Evolutionary conservation across 2,888 invertebrate species (phyloP), one percentile per base, ranked within the genome.

Genomic region (Polymixis flavicincta): DNA sequence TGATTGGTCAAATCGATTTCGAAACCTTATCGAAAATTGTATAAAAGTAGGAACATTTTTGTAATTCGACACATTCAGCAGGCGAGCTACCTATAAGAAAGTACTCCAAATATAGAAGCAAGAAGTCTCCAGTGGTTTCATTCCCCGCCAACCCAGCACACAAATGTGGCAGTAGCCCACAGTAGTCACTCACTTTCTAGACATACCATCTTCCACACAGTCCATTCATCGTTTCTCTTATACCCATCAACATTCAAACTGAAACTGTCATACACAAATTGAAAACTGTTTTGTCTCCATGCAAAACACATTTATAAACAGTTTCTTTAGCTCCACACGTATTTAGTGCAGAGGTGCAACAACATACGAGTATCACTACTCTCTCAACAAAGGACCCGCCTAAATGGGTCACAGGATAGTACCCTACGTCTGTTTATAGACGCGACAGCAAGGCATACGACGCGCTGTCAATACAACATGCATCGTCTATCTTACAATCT

Each of bases 361-460:
- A 71, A 61, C 32, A 42, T 28, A 55, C 25, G n/a, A 8, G 32
- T 65, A 68, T 42, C 54, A 52, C 32, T 28, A 2, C 13, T 42
- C n/a, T 60, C 65, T 55, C 63, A 65, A 55, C 67, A 65, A 76
- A 71, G 45, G 61, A 25, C 32, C 14, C 9, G 28, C 13, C 50
- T 22, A 80, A 84, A 60, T 82, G 60, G 84, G 82, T 84, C 83
- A 81, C 65, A 84, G 72, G 82, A 75, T 61, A 61, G 60, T 67
- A 57, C 9, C 79, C 60, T 67, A 25, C 48, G 72, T 68, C 59
- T 74, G 54, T 75, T 69, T 80, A 69, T 78, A 69, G 45, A 52
- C 48, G 13, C 55, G n/a, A 25, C 32, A 71, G 59, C 68, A 71
- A 42, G 22, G 50, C 22, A 52, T 55, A 67, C 59, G 50, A 50